Evolutionary conservation across 2,888 invertebrate species (phyloP).

Genomic region (Mesorhabditis belari): DNA sequence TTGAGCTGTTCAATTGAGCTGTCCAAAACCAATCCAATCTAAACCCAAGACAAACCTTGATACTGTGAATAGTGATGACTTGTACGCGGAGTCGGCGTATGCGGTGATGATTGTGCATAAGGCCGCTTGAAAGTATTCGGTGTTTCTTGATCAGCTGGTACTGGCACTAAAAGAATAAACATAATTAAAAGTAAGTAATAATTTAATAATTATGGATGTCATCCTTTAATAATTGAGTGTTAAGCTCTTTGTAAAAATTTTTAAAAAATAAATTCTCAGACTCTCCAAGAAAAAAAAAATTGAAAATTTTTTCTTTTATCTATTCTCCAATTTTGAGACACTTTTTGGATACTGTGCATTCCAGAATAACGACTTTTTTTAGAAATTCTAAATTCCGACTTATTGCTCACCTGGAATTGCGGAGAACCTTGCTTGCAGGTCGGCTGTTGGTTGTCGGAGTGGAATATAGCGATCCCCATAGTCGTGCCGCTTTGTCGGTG

Average conservation of each 20-base stretch:
- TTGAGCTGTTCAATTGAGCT: too few species aligned
- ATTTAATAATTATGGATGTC: too few species aligned
- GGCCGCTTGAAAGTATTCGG: neutral
- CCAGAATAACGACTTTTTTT: too few species aligned
- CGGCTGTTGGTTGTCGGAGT: conserved; percentile 32
- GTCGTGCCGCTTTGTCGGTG: conserved; percentile 46
- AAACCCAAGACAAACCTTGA: neutral
- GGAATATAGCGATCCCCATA: conserved; percentile 46
- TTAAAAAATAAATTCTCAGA: too few species aligned
- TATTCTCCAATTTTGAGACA: neutral
- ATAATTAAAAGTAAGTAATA: neutral
- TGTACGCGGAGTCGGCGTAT: neutral
- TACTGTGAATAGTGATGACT: too few species aligned
- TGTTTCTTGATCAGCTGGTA: neutral
- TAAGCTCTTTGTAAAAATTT: too few species aligned
- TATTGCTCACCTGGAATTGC: conserved; percentile 23
- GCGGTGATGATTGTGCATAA: neutral
- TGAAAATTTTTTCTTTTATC: neutral
- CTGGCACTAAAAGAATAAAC: neutral
- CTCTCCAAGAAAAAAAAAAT: neutral
- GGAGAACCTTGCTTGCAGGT: conserved; percentile 50
- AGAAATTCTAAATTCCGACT: neutral
- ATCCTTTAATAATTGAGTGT: too few species aligned
- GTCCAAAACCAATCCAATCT: neutral
- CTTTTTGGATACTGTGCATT: too few species aligned